Conservation (phyloP, 2,888 invertebrate genomes). For the Tetranychus piercei region DNA sequence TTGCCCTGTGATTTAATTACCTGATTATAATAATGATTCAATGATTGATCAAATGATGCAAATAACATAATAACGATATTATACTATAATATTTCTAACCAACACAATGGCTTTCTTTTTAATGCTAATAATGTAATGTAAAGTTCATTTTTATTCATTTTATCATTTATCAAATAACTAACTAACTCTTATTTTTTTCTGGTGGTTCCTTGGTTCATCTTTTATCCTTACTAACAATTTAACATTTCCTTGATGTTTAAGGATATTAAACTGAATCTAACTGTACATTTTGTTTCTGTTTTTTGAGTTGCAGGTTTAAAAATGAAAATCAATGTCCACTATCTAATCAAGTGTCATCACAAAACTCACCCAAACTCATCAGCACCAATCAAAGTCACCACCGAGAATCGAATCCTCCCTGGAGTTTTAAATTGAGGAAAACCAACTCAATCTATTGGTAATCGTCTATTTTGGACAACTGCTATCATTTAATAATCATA, state of each 20-base stretch:
- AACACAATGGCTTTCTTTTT: not conserved
- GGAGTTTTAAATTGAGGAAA: constrained; percentile 19
- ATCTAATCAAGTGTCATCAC: not conserved
- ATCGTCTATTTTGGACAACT: not conserved
- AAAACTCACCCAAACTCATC: not conserved
- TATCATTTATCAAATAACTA: not conserved
- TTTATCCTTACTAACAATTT: not conserved
- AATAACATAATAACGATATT: not conserved
- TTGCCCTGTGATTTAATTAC: not conserved
- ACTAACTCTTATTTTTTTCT: not conserved
- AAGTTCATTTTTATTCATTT: not conserved
- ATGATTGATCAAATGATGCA: not conserved
- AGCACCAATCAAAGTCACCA: not conserved
- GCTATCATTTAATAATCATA: not conserved
- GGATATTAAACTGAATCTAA: no score
- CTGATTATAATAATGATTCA: not conserved
- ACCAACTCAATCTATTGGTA: constrained; percentile 22
- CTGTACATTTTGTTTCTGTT: no score
- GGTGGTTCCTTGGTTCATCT: not conserved
- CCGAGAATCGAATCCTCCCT: constrained; percentile 15
- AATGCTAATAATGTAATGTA: not conserved
- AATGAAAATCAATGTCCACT: not conserved
- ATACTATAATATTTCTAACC: not conserved
- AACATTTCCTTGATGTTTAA: no score
- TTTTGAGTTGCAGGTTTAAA: not conserved